Evolutionary conservation across 2,113 vertebrate species (phyloP), one percentile per base, ranked within the genome.

Genomic region (Clinocottus analis): DNA sequence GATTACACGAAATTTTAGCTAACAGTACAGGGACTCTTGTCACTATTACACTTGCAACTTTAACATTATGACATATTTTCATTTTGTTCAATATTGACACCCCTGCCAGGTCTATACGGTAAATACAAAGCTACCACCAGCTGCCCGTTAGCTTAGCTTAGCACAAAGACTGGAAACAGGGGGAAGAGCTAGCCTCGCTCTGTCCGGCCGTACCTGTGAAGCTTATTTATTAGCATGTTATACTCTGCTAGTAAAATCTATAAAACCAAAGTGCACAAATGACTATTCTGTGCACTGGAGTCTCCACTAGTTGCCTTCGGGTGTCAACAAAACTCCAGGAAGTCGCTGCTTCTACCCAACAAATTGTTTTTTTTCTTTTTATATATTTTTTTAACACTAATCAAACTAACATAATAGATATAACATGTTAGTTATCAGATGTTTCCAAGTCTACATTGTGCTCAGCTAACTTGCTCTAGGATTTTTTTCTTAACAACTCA

Each of bases 251-350:
- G 55, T 49, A 47, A 58, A 37, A 69, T 37, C 12, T 17, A 47
- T 51, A 47, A 1, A 35, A 35, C 23, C 11, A 55, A 8, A 13
- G 43, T 33, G 29, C 33, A 60, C 17, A 60, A 21, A 33, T 33
- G 3, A 33, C 29, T 21, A 60, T 27, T 27, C 25, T 1, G 27
- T 23, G 23, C 27, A 21, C 23, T 1, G n/a, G 19, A n/a, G 59
- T 37, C 31, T 61, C 17, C 1, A 7, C 4, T 60, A 10, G 31
- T 29, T 65, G 63, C 77, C 21, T 62, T 49, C 4, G 72, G 16
- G 3, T 53, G 29, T 53, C 60, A 70, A 21, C 69, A 61, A 64
- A 14, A n/a, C 56, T 68, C 35, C 56, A 63, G 37, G 25, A 71
- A 51, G n/a, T 64, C 3, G 31, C 9, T 9, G 5, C 7, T 21